phyloP scores from a whole-genome alignment of 2,797 vertebrate genomes.

The Orientallactaga sibirica region DNA sequence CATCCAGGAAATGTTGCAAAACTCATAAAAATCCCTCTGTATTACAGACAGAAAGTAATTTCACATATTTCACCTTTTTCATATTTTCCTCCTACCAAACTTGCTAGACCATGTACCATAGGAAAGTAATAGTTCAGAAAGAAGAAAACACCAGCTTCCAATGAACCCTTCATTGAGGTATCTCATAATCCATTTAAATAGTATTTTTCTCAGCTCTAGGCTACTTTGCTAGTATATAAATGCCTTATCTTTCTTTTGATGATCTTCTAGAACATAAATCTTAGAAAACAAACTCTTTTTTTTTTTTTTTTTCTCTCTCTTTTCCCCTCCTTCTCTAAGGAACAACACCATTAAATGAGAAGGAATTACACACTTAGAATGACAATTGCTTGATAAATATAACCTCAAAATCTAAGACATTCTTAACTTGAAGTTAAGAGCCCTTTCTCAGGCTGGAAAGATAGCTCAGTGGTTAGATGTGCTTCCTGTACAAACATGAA shows the following conservation, averaged over 20 bases:
- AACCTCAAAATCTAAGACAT: slow-evolving; percentile 8
- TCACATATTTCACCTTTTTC: background rate
- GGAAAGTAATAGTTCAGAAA: background rate
- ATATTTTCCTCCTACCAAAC: background rate
- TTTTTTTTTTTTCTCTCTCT: background rate
- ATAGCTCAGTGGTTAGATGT: too few relatives aligned
- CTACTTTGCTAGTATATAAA: background rate
- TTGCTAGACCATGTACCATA: background rate
- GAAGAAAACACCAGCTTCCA: background rate
- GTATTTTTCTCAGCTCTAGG: background rate
- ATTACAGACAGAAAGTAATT: background rate
- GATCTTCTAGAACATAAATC: slow-evolving; percentile 7
- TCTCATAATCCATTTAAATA: background rate
- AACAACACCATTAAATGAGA: background rate
- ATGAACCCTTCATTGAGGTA: background rate
- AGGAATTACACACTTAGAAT: background rate
- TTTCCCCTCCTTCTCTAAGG: background rate
- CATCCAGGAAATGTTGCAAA: background rate
- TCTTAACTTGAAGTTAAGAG: background rate
- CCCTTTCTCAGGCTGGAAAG: background rate
- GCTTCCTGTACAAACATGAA: too few relatives aligned
- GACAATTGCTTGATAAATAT: background rate
- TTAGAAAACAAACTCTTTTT: background rate
- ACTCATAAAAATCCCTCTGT: background rate
- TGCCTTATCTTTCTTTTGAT: background rate